Percentiles rank a stretch among this genome's conserved stretches.
Conservation (phyloP, 2,888 invertebrate genomes). For the Podabrus alpinus region DNA sequence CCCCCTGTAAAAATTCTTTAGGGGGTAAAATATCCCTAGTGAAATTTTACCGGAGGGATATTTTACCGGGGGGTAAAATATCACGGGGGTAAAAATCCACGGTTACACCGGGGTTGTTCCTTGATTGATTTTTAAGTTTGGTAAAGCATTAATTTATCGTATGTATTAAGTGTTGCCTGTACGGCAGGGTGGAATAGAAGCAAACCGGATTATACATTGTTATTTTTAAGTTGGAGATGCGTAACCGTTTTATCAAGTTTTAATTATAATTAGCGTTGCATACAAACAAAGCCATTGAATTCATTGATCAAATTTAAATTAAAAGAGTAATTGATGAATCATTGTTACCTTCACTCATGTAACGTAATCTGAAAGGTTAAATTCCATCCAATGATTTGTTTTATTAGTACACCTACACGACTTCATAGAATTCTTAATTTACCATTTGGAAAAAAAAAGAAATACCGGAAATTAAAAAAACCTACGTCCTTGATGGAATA, state of each 20-base stretch:
- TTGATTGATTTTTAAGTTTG: too few relatives aligned
- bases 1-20: too few relatives aligned
- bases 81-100: too few relatives aligned
- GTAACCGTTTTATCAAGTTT: neutral
- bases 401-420: neutral
- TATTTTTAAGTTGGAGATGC: neutral
- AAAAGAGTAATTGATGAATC: neutral
- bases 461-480: neutral
- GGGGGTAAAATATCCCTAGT: too few relatives aligned
- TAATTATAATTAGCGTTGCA: neutral
- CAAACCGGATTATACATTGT: neutral
- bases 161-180: neutral
- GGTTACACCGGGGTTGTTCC: too few relatives aligned
- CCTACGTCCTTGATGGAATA: neutral
- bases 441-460: neutral
- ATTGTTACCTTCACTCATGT: neutral
- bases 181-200: neutral
- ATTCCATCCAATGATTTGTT: neutral
- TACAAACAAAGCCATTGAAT: neutral
- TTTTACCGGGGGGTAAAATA: too few relatives aligned
- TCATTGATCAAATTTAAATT: neutral
- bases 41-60: too few relatives aligned
- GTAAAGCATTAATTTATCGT: too few relatives aligned
- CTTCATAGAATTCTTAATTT: neutral
- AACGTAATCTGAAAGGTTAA: neutral